Evolutionary conservation across 2,797 vertebrate genomes (phyloP), one percentile per base, ranked within the genome.

Genomic region (Thalassophryne amazonica): DNA sequence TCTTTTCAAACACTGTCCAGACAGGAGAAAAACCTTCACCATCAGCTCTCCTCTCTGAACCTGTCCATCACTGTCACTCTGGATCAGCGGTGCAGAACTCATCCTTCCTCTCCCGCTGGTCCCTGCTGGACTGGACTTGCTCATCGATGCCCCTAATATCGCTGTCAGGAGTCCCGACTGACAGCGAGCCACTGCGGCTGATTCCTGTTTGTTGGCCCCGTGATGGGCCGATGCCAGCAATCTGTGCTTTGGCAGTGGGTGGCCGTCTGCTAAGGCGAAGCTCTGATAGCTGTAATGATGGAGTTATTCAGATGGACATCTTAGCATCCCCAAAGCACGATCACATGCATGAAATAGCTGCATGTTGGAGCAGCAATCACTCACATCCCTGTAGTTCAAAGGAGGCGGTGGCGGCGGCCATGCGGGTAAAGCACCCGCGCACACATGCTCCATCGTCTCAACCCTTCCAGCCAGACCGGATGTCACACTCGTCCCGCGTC

Each of bases 41-140:
- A 87, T 90, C 89, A 88, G 69, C 83, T 86, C 68, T 77, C 80
- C 81, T 88, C 84, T 85, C 84, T 76, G 74, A 85, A 88, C 70
- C 86, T 90, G 90, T 89, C 90, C 77, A 88, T 91, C 90, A 91
- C 66, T 90, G 89, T 89, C 87, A 86, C 60, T 81, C 65, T 78
- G 83, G 84, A 87, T 89, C 88, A 89, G 77, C 69, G 63, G 83
- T 83, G 89, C 89, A 88, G 85, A 88, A 90, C 89, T 85, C 83
- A 80, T 84, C 76, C 72, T 71, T 81, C 75, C 77, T 68, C 83
- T 78, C 78, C 81, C 69, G 72, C 76, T 81, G 78, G 77, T 81
- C 81, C 79, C 80, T 45, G 78, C 78, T 29, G 64, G 80, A 87
- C 79, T 68, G 69, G 78, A 78, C 82, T 75, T 60, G 59, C 73